Conservation (phyloP, 2,888 invertebrate genomes). For the Pachycephus smyrnensis region DNA sequence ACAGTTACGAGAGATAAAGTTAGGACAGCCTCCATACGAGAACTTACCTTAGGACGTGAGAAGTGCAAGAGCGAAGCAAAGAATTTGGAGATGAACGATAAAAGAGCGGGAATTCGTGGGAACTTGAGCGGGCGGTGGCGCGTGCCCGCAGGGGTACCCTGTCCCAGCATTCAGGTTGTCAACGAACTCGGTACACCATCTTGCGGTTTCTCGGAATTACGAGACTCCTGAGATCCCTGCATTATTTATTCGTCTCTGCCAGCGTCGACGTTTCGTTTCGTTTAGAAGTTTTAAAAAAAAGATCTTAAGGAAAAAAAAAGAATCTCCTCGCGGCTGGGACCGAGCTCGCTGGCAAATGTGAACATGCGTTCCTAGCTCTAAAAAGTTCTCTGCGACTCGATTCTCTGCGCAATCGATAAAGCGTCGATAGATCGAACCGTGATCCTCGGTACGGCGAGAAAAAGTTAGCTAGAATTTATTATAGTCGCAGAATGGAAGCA, state of each 20-base stretch:
- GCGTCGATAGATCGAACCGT: background rate
- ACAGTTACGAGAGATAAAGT: slow-evolving; percentile 5
- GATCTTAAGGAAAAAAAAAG: background rate
- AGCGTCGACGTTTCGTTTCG: no score
- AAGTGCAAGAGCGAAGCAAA: slow-evolving; percentile 25
- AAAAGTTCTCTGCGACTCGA: background rate
- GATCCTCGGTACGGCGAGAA: background rate
- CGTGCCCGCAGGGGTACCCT: slow-evolving; percentile 87
- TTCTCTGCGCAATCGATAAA: background rate
- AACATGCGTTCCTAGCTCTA: slow-evolving; percentile 10
- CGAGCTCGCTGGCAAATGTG: slow-evolving; percentile 21
- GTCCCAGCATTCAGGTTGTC: slow-evolving; percentile 97
- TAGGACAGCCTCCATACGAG: slow-evolving; percentile 9
- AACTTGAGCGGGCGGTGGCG: slow-evolving; percentile 52
- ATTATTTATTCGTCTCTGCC: no score
- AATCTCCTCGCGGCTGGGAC: slow-evolving; percentile 8
- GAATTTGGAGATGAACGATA: slow-evolving; percentile 17
- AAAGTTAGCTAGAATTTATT: background rate
- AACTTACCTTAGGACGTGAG: slow-evolving; percentile 29
- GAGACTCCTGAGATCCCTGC: background rate
- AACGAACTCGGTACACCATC: slow-evolving; percentile 47
- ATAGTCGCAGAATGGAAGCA: no score
- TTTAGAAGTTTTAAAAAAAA: background rate
- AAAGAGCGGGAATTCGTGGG: slow-evolving; percentile 22
- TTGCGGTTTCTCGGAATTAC: background rate